Evolutionary conservation across 2,888 invertebrate species (phyloP).

Genomic region (Phorcus lineatus): DNA sequence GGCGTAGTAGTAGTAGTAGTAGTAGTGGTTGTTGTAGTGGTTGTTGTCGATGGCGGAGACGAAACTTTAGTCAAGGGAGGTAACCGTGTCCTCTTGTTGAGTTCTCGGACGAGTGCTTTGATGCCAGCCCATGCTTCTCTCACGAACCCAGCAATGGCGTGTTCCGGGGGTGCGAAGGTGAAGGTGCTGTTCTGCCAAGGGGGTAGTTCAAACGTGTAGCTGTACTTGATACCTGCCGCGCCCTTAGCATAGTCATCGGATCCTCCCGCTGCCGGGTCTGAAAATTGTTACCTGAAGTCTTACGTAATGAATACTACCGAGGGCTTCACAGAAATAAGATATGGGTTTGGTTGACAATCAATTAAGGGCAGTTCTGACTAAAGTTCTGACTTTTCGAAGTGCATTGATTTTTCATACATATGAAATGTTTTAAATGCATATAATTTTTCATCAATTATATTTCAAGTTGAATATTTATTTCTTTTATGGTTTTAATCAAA

Average conservation of each 20-base stretch:
- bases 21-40: neutral
- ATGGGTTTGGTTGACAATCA: too few relatives aligned
- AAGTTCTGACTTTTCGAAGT: too few relatives aligned
- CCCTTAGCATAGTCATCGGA: slow-evolving; percentile 94
- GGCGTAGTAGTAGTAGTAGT: neutral
- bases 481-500: too few relatives aligned
- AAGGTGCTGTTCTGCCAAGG: slow-evolving; percentile 82
- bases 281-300: too few relatives aligned
- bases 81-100: neutral
- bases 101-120: slow-evolving; percentile 76
- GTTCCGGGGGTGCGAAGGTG: slow-evolving; percentile 86
- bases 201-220: slow-evolving; percentile 89
- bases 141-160: slow-evolving; percentile 85
- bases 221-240: slow-evolving; percentile 86
- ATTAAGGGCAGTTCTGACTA: too few relatives aligned
- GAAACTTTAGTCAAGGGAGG: neutral
- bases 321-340: too few relatives aligned
- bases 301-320: too few relatives aligned
- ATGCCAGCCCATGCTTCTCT: slow-evolving; percentile 87
- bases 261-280: slow-evolving; percentile 80
- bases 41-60: neutral
- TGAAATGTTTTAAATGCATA: too few relatives aligned
- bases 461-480: too few relatives aligned
- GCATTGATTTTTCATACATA: too few relatives aligned
- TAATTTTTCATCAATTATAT: too few relatives aligned